Evolutionary conservation across 2,113 vertebrate genomes (phyloP), one percentile per base, ranked within the genome.

Genomic region (Cricetomys ansorgei): DNA sequence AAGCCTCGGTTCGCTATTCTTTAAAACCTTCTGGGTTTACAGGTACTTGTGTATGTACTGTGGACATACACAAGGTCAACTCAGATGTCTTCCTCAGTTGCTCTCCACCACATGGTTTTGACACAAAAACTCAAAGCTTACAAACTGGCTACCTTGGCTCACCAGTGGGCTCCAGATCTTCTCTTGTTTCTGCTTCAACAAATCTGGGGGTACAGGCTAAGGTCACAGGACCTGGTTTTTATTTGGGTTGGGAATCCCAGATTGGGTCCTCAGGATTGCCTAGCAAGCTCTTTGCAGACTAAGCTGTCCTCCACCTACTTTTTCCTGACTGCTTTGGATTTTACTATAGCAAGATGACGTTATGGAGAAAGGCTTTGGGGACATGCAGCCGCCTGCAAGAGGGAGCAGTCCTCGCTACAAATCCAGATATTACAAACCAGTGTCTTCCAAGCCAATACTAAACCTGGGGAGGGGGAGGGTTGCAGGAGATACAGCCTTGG

Each of bases 311-410:
- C 45, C 21, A 45, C 45, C 64, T 37, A 5, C 10, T 37, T 40
- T 10, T 31, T 17, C n/a, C 87, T 75, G 55, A 25, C 19, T 8
- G 65, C 72, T 45, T 4, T 19, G 29, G 3, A 2, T 19, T 16
- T 79, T 37, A 37, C 5, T 16, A 27, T 6, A 53, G 15, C 23
- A 40, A 57, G 21, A 57, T 31, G 34, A 9, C 0, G 0, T 19
- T 10, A 4, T 0, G 27, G 43, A 70, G 11, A 76, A 73, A 31
- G 19, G 29, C 59, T 21, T 9, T 10, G 92, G 7, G 29, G 62
- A 10, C 67, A 5, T 0, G 3, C 7, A 23, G 29, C 0, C 53
- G 13, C 29, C 37, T 25, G 29, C 2, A 50, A 15, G 31, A 62
- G 3, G 23, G 5, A 50, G 16, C 21, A 11, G 45, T 2, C 25